These are phyloP conservation scores for Hoplodrina ambigua DNA, from an alignment of 2,888 invertebrate genomes.

Conservation along the genomic window DNA sequence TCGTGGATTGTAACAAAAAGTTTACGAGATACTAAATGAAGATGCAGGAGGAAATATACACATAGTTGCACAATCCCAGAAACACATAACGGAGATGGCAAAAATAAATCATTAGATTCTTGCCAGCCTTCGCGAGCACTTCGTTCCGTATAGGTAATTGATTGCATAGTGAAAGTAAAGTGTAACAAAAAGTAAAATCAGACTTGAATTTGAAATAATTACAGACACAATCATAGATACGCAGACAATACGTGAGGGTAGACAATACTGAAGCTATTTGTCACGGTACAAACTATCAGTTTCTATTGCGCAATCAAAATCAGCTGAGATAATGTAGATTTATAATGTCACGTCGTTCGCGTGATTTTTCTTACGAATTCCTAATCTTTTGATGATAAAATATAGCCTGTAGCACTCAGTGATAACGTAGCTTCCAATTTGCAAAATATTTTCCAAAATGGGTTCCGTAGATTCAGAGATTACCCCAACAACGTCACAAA, in stretches of 20 bases:
- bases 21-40: background rate
- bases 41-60: background rate
- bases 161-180: conserved; percentile 70
- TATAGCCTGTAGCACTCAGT: too few species aligned
- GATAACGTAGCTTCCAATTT: too few species aligned
- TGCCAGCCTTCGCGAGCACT: conserved; percentile 59
- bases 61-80: conserved; percentile 36
- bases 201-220: conserved; percentile 61
- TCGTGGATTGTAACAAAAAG: background rate
- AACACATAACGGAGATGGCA: conserved; percentile 29
- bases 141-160: conserved; percentile 64
- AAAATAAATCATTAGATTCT: conserved; percentile 50
- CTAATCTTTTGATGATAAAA: too few species aligned
- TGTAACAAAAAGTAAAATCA: conserved; percentile 56
- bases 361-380: too few species aligned
- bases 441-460: too few species aligned
- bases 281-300: conserved; percentile 37
- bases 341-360: background rate
- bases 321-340: conserved; percentile 37
- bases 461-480: too few species aligned
- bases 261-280: conserved; percentile 56
- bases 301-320: conserved; percentile 41
- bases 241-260: conserved; percentile 46
- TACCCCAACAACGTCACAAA: too few species aligned
- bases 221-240: conserved; percentile 61